phyloP scores from a whole-genome alignment of 2,888 invertebrate species.

The Eupithecia dodoneata region DNA sequence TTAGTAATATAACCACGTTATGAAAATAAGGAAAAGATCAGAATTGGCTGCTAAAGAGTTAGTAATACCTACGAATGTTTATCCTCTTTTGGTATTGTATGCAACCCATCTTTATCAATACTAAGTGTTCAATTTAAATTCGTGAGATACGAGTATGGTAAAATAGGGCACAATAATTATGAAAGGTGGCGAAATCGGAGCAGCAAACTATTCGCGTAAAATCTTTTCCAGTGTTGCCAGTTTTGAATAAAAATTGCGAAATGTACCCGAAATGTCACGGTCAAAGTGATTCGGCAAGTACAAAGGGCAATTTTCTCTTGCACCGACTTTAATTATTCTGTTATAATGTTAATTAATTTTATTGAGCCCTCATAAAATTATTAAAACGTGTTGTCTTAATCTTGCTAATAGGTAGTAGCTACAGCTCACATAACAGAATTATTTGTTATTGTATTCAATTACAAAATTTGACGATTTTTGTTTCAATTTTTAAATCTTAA shows the following conservation, averaged over 20 bases:
- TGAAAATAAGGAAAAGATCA: not conserved
- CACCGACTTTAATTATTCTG: constrained; percentile 26
- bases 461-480: not conserved
- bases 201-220: constrained; percentile 64
- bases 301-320: constrained; percentile 61
- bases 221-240: constrained; percentile 57
- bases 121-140: constrained; percentile 19
- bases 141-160: constrained; percentile 22
- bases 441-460: not conserved
- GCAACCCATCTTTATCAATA: constrained; percentile 16
- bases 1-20: not conserved
- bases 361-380: constrained; percentile 32
- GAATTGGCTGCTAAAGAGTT: not conserved
- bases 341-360: constrained; percentile 32
- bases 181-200: constrained; percentile 67
- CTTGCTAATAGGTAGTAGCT: not conserved
- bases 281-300: constrained; percentile 60
- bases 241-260: constrained; percentile 65
- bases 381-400: constrained; percentile 40
- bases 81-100: not conserved
- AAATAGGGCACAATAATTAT: constrained; percentile 57
- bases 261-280: constrained; percentile 73
- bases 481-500: not conserved
- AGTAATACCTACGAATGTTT: not conserved
- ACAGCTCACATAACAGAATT: not conserved